phyloP scores from a whole-genome alignment of 2,888 invertebrate species.

The Galeruca laticollis region DNA sequence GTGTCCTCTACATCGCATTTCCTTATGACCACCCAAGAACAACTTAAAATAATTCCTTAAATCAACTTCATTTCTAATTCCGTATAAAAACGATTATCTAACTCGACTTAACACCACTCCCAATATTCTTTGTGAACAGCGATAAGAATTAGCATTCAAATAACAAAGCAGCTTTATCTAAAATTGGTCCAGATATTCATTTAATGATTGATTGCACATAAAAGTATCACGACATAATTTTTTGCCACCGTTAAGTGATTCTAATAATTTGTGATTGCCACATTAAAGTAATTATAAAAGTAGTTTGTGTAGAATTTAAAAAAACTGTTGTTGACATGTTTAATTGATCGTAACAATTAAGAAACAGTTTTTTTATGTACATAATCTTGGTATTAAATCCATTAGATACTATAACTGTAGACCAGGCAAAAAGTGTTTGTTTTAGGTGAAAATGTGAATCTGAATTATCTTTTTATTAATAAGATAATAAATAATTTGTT shows the following conservation, averaged over 20 bases:
- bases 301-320: background rate
- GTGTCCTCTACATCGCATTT: background rate
- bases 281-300: background rate
- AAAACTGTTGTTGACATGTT: background rate
- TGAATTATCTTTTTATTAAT: background rate
- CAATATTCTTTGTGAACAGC: background rate
- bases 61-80: background rate
- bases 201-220: constrained; percentile 3
- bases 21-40: too few relatives aligned
- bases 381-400: constrained; percentile 3
- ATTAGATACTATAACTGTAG: constrained; percentile 5
- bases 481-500: too few relatives aligned
- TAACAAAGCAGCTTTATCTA: constrained; percentile 4
- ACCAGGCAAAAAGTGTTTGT: background rate
- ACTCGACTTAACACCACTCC: background rate
- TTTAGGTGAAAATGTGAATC: background rate
- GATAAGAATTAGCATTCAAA: constrained; percentile 1
- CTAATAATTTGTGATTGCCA: constrained; percentile 3
- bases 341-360: background rate
- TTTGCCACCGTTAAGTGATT: background rate
- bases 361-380: background rate
- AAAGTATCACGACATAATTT: constrained; percentile 4
- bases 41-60: too few relatives aligned
- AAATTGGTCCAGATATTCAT: background rate
- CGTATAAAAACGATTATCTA: background rate